Conservation (phyloP, 2,888 invertebrate genomes). For the Lymantria monacha region DNA sequence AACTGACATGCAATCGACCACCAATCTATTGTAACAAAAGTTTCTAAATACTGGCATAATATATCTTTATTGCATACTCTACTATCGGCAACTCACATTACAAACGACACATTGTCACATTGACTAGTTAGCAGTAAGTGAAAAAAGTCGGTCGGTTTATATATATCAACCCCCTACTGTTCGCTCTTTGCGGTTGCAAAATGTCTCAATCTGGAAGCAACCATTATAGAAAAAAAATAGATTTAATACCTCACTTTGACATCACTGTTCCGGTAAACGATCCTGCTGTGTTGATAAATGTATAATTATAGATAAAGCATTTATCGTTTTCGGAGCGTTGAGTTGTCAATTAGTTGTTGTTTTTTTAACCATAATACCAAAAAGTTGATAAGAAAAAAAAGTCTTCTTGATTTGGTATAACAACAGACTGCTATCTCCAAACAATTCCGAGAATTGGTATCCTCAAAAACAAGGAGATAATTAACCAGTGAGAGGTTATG, state of each 20-base stretch:
- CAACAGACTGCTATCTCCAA: too few species aligned
- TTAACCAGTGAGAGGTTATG: too few species aligned
- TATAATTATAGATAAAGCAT: conserved; percentile 30
- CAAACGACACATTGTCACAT: conserved; percentile 50
- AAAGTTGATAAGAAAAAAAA: not conserved
- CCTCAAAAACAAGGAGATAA: too few species aligned
- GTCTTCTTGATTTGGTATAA: too few species aligned
- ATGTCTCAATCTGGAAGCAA: conserved; percentile 66
- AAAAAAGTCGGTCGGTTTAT: conserved; percentile 46
- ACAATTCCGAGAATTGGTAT: too few species aligned
- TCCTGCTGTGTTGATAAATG: conserved; percentile 67
- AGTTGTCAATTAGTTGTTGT: conserved; percentile 16
- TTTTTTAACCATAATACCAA: not conserved
- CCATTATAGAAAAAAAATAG: conserved; percentile 53
- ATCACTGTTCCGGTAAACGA: conserved; percentile 49
- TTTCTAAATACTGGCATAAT: conserved; percentile 22
- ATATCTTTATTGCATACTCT: conserved; percentile 35
- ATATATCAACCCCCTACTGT: conserved; percentile 60
- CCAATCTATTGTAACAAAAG: conserved; percentile 14
- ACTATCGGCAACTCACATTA: conserved; percentile 31
- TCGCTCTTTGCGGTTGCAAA: conserved; percentile 72
- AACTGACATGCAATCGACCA: conserved; percentile 1
- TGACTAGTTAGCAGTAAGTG: conserved; percentile 64
- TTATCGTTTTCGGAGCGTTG: conserved; percentile 9
- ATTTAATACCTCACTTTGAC: conserved; percentile 45